These are phyloP conservation scores for Heteromurus nitidus DNA, from an alignment of 2,888 invertebrate genomes.

Conservation along the genomic window DNA sequence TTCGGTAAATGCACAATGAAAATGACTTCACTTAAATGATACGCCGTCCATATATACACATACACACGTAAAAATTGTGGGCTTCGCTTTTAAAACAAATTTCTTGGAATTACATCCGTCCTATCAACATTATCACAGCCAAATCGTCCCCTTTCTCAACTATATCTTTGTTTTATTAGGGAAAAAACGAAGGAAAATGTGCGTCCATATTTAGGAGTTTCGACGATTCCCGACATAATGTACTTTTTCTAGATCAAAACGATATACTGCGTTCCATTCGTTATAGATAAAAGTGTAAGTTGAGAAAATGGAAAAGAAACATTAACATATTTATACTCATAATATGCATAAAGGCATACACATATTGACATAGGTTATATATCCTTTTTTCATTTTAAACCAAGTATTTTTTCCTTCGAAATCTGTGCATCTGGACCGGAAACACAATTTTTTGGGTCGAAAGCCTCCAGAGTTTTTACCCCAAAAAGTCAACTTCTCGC, in stretches of 20 bases:
- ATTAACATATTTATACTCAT: slow-evolving; percentile 4
- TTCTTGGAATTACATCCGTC: slow-evolving; percentile 54
- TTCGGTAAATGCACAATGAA: slow-evolving; percentile 58
- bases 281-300: slow-evolving; percentile 12
- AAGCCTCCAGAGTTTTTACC: slow-evolving; percentile 71
- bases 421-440: slow-evolving; percentile 73
- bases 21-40: slow-evolving; percentile 22
- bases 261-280: not conserved
- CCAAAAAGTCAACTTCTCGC: slow-evolving; percentile 67
- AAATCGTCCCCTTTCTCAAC: slow-evolving; percentile 9
- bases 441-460: slow-evolving; percentile 72
- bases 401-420: slow-evolving; percentile 7
- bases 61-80: not conserved
- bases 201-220: slow-evolving; percentile 2
- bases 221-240: not conserved
- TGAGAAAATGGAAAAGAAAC: slow-evolving; percentile 16
- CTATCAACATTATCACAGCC: slow-evolving; percentile 13
- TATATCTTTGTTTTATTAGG: slow-evolving; percentile 22
- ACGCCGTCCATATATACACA: not conserved
- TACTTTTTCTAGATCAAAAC: slow-evolving; percentile 5
- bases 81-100: slow-evolving; percentile 25
- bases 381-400: too few relatives aligned
- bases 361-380: not conserved
- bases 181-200: slow-evolving; percentile 19
- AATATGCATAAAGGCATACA: not conserved